Percentiles rank a stretch among this genome's conserved stretches.
phyloP scores from a whole-genome alignment of 2,113 vertebrate genomes.

The Anarrhichthys ocellatus region DNA sequence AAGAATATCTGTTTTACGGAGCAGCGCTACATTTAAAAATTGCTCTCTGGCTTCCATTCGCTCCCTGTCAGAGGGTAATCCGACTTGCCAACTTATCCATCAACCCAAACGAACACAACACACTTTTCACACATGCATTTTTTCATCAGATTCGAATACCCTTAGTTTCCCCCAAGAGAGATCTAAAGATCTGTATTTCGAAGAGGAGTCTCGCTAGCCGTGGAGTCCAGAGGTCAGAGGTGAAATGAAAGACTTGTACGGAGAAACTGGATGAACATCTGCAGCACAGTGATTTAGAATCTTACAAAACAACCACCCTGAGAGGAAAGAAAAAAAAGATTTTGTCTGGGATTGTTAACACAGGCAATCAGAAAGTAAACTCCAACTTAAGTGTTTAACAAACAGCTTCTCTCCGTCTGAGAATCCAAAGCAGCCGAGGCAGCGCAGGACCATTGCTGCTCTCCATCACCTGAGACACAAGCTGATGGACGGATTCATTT shows the following conservation, averaged over 20 bases:
- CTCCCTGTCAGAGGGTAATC: conserved; percentile 61
- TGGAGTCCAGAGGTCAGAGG: conserved; percentile 30
- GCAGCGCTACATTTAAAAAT: conserved; percentile 42
- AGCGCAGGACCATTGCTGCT: conserved; percentile 23
- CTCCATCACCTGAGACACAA: conserved; percentile 53
- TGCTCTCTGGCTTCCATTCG: conserved; percentile 47
- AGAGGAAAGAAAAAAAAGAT: conserved; percentile 8
- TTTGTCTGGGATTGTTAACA: conserved; percentile 22
- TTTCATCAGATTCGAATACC: conserved; percentile 62
- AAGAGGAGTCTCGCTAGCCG: conserved; percentile 36
- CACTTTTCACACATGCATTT: conserved; percentile 61
- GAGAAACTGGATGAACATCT: conserved; percentile 7
- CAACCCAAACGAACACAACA: conserved; percentile 75
- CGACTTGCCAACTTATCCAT: conserved; percentile 63
- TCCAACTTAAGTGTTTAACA: conserved; percentile 47
- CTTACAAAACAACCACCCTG: conserved; percentile 3
- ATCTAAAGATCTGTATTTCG: conserved; percentile 36
- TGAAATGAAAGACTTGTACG: conserved; percentile 40
- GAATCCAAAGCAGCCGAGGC: conserved; percentile 47
- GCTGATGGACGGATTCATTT: conserved; percentile 83
- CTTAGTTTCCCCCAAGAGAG: conserved; percentile 17
- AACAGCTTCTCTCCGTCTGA: conserved; percentile 38
- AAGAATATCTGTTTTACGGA: conserved; percentile 42
- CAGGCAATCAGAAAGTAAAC: conserved; percentile 47
- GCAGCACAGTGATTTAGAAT: conserved; percentile 1